Evolutionary conservation across 2,113 vertebrate species (phyloP).

Genomic region (Plecturocebus donacophilus): DNA sequence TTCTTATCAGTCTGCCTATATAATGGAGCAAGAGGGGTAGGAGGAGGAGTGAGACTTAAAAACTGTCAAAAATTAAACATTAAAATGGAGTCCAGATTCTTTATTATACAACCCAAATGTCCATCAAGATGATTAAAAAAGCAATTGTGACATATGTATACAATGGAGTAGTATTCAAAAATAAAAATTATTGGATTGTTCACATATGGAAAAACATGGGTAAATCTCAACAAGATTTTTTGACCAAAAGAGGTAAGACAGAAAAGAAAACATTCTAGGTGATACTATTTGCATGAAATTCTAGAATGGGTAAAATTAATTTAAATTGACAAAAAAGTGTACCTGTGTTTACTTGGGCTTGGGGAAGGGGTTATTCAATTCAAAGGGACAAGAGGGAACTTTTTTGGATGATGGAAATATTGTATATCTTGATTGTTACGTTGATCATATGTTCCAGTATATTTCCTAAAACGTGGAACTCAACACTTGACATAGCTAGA

Average conservation of each 20-base stretch:
- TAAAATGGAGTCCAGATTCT: not conserved
- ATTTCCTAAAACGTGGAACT: not conserved
- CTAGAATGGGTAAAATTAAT: not conserved
- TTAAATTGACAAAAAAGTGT: not conserved
- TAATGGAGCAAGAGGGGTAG: not conserved
- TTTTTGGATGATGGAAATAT: not conserved
- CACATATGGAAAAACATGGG: not conserved
- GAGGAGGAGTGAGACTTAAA: not conserved
- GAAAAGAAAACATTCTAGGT: not conserved
- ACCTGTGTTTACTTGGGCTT: not conserved
- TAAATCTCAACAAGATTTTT: not conserved
- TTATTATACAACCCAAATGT: not conserved
- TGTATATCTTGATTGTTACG: not conserved
- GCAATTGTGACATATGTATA: not conserved
- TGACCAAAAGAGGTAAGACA: not conserved
- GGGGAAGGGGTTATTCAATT: not conserved
- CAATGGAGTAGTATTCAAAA: not conserved
- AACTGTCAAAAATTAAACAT: not conserved
- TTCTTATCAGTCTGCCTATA: not conserved
- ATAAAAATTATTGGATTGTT: not conserved
- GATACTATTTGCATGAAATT: not conserved
- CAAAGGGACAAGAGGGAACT: not conserved
- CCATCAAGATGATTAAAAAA: not conserved
- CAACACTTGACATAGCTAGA: not conserved
- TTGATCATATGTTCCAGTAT: not conserved